phyloP scores from a whole-genome alignment of 1,140 invertebrate species.

The Drosophila sp. region DNA sequence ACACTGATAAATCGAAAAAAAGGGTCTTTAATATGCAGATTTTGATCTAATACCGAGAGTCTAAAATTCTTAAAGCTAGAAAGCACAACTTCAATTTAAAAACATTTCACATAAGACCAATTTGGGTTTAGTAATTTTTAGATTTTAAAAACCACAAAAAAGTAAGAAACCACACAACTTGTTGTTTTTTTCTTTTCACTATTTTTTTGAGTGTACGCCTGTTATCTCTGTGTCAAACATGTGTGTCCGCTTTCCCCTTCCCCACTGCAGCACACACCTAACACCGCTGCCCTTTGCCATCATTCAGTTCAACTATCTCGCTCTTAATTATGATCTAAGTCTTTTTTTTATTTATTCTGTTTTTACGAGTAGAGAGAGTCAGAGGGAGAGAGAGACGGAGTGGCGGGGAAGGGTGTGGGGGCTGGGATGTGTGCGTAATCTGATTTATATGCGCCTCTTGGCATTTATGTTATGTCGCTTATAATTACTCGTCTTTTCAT shows the following conservation, averaged over 20 bases:
- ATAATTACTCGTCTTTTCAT: slow-evolving; percentile 70
- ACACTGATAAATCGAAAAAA: slow-evolving; percentile 7
- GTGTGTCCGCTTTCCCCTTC: neutral
- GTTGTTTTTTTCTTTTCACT: no score
- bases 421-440: slow-evolving; percentile 25
- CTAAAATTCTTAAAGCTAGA: no score
- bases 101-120: no score
- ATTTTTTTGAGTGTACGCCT: no score
- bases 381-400: no score
- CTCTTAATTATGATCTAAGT: slow-evolving; percentile 48
- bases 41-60: no score
- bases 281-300: slow-evolving; percentile 1
- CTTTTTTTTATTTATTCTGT: slow-evolving; percentile 23
- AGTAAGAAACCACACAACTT: no score
- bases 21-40: no score
- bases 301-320: slow-evolving; percentile 32
- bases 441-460: slow-evolving; percentile 74
- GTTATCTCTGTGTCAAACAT: slow-evolving; percentile 41
- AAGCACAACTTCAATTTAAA: no score
- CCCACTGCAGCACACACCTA: neutral
- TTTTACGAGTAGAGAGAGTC: slow-evolving; percentile 2
- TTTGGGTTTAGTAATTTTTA: no score
- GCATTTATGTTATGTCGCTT: slow-evolving; percentile 70
- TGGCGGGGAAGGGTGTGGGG: no score
- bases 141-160: no score